phyloP scores from a whole-genome alignment of 1,140 invertebrate species.

The Zaprionus davidi region DNA sequence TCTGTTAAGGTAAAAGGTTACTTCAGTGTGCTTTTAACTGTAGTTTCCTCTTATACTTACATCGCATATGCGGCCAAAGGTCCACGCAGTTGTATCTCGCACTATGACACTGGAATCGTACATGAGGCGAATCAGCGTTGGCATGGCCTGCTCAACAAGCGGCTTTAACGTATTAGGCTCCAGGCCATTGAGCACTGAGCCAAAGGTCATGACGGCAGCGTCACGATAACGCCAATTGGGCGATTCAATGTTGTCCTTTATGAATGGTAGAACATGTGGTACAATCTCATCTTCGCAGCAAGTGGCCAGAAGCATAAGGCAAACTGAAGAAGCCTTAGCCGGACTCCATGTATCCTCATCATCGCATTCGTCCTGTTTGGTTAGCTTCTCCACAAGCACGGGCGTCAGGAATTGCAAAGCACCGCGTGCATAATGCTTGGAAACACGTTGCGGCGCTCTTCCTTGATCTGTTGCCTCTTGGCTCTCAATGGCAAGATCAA shows the following conservation, averaged over 20 bases:
- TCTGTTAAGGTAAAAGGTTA: constrained; percentile 70
- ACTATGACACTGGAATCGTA: constrained; percentile 96
- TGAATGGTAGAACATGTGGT: constrained; percentile 98
- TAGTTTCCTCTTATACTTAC: constrained; percentile 52
- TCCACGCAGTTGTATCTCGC: constrained; percentile 98
- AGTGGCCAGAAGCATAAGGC: constrained; percentile 97
- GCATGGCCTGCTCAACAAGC: constrained; percentile 98
- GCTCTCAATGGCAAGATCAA: constrained; percentile 97
- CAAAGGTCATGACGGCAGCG: constrained; percentile 99
- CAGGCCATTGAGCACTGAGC: constrained; percentile 97
- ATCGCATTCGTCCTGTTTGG: constrained; percentile 96
- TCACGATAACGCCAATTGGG: constrained; percentile 97
- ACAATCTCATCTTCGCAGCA: constrained; percentile 99
- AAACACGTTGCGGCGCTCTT: constrained; percentile 94
- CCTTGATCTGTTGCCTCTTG: constrained; percentile 96
- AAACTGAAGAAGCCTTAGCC: constrained; percentile 99
- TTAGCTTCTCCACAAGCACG: constrained; percentile 96
- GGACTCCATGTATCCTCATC: constrained; percentile 99
- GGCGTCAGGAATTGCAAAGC: constrained; percentile 98
- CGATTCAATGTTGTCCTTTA: constrained; percentile 96
- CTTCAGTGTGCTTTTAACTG: background rate
- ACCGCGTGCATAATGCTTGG: constrained; percentile 97
- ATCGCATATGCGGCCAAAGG: constrained; percentile 98
- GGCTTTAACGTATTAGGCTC: constrained; percentile 94
- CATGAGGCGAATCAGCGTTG: constrained; percentile 96